phyloP scores from a whole-genome alignment of 2,797 vertebrate genomes.

The Anguilla pacifica region DNA sequence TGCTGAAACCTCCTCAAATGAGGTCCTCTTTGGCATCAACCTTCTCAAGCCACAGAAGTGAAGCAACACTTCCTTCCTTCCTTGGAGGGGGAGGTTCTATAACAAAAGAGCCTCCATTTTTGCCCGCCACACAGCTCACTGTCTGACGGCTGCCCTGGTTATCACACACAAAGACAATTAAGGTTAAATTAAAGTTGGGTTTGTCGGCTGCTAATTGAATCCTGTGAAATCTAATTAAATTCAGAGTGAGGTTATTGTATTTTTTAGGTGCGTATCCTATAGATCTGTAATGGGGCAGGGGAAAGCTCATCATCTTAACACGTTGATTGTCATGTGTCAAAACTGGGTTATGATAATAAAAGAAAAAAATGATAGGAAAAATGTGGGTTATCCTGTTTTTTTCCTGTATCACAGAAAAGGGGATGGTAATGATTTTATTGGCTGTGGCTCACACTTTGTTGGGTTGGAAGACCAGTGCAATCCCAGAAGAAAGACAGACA shows the following conservation, averaged over 20 bases:
- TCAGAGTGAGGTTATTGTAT: neutral
- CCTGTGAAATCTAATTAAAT: constrained; percentile 7
- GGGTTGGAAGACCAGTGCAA: neutral
- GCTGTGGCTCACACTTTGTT: neutral
- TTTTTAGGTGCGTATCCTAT: neutral
- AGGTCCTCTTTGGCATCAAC: neutral
- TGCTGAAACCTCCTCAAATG: neutral
- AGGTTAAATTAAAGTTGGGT: constrained; percentile 11
- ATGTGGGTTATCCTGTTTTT: neutral
- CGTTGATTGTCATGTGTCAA: constrained; percentile 3
- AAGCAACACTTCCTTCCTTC: neutral
- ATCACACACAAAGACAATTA: constrained; percentile 12
- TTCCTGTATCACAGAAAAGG: neutral
- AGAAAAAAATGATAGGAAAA: neutral
- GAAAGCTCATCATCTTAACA: neutral
- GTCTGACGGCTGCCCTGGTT: neutral
- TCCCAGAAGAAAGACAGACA: neutral
- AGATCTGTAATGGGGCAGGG: neutral
- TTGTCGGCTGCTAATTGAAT: constrained; percentile 11
- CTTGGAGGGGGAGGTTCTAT: neutral
- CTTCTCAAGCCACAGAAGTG: neutral
- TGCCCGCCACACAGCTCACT: neutral
- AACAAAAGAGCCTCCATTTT: neutral
- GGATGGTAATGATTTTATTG: neutral
- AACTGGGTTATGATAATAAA: constrained; percentile 1